A percentile compares a stretch with the other conserved stretches of the same genome.
phyloP scores from a whole-genome alignment of 2,113 vertebrate genomes.

The Notarius quadriscutis region DNA sequence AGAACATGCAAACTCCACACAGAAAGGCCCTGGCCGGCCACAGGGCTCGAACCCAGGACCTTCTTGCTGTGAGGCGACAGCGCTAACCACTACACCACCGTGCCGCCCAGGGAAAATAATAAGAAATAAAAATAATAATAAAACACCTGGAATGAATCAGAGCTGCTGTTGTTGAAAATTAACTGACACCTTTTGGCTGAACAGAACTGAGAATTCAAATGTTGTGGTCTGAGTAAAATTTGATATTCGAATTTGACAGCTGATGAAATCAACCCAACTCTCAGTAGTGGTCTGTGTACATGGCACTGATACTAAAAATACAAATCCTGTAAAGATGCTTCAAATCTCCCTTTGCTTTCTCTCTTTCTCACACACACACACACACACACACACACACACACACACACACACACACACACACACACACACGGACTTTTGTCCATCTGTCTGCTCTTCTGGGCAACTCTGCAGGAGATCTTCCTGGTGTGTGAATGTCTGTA shows the following conservation, averaged over 20 bases:
- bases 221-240: background rate
- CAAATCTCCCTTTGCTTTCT: background rate
- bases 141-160: too few species aligned
- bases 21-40: too few species aligned
- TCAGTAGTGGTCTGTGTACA: background rate
- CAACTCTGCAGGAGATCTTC: conserved; percentile 27
- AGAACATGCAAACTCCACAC: too few species aligned
- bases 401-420: background rate
- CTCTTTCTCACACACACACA: background rate
- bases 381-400: conserved; percentile 17
- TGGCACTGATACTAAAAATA: background rate
- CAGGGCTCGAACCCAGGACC: too few species aligned
- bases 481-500: conserved; percentile 3
- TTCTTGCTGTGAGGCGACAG: too few species aligned
- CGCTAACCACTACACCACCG: too few species aligned
- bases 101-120: too few species aligned
- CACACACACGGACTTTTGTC: conserved; percentile 24
- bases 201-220: background rate
- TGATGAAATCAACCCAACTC: background rate
- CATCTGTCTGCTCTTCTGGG: conserved; percentile 33
- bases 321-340: background rate
- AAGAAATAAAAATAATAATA: too few species aligned
- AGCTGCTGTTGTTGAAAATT: too few species aligned
- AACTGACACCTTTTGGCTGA: too few species aligned
- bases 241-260: background rate